Evolutionary conservation across 2,797 vertebrate species (phyloP).

Genomic region (Enteromius argenteus): DNA sequence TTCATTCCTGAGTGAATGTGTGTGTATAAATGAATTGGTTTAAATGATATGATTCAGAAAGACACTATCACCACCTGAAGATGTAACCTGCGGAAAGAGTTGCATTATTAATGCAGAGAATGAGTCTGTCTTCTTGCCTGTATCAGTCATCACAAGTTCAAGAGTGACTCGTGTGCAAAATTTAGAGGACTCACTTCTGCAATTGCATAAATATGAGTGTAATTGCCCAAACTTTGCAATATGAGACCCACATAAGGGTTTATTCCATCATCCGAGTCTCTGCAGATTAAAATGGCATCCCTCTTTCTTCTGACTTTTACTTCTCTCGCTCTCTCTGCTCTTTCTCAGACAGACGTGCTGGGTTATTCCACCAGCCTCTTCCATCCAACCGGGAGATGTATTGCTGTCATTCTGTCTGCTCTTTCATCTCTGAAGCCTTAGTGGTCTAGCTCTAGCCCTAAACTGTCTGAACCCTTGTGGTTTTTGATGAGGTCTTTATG

Average conservation of each 20-base stretch:
- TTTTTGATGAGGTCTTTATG: conserved; percentile 90
- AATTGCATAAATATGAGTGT: not conserved
- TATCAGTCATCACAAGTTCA: not conserved
- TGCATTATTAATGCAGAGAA: not conserved
- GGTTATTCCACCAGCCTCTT: conserved; percentile 74
- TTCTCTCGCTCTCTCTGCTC: conserved; percentile 4
- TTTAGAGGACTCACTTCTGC: not conserved
- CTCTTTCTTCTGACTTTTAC: not conserved
- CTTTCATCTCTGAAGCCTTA: conserved; percentile 66
- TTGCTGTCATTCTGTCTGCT: conserved; percentile 71
- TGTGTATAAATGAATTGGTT: not conserved
- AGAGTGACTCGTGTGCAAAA: not conserved
- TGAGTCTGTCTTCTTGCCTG: not conserved
- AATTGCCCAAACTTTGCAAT: conserved; percentile 7
- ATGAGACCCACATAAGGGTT: not conserved
- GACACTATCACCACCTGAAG: not conserved
- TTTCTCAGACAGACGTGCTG: conserved; percentile 56
- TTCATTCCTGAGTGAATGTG: not conserved
- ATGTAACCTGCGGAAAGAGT: not conserved
- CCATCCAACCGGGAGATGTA: conserved; percentile 77
- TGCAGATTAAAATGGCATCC: conserved; percentile 38
- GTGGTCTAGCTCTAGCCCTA: conserved; percentile 61
- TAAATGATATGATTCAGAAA: not conserved
- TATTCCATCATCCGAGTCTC: conserved; percentile 21
- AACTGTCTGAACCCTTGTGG: conserved; percentile 44